Percentiles rank a stretch among this genome's conserved stretches.
Evolutionary conservation across 53 echinoderm and acorn worm species (phyloP).

Genomic region (Echinarachnius parma): DNA sequence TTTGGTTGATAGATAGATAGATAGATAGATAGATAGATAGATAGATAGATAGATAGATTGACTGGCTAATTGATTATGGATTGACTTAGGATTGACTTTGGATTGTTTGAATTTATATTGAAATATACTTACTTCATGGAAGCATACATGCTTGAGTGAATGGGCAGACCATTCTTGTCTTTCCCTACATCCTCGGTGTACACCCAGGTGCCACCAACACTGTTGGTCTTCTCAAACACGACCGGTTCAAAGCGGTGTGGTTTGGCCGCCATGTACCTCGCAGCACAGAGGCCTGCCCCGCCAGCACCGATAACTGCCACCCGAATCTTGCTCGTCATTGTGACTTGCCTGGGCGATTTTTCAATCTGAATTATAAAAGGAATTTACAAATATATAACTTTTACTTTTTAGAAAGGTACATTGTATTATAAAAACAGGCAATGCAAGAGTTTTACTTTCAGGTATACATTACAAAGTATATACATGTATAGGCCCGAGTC

Average conservation of each 20-base stretch:
- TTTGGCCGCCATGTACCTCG: conserved; percentile 70
- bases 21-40: not conserved
- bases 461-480: too few species aligned
- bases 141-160: conserved; percentile 96
- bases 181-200: conserved; percentile 77
- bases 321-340: conserved; percentile 17
- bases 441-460: too few species aligned
- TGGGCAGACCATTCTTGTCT: conserved; percentile 74
- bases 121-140: conserved; percentile 44
- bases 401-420: too few species aligned
- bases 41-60: not conserved
- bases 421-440: too few species aligned
- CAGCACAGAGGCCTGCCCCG: conserved; percentile 90
- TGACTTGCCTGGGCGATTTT: too few species aligned
- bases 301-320: conserved; percentile 66
- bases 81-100: too few species aligned
- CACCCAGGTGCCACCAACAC: conserved; percentile 87
- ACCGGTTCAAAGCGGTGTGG: conserved; percentile 71
- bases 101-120: too few species aligned
- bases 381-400: too few species aligned
- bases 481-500: too few species aligned
- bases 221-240: conserved; percentile 71
- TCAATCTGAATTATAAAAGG: too few species aligned
- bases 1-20: too few species aligned
- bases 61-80: not conserved